Evolutionary conservation across 1,140 invertebrate genomes (phyloP).

Genomic region (Caerostris extrusa): DNA sequence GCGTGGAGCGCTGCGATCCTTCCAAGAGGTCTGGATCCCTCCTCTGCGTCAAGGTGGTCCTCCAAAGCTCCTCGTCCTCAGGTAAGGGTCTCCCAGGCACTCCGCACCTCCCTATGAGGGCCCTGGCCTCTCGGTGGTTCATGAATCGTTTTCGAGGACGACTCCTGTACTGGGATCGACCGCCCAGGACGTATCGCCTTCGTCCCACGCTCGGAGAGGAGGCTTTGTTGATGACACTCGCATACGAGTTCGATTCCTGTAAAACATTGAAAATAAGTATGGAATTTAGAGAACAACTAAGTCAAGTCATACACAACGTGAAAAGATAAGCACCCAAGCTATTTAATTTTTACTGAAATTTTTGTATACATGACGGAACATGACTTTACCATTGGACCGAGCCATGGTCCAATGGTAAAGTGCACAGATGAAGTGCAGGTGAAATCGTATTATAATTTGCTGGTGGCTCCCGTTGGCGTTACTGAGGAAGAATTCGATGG

Average conservation of each 20-base stretch:
- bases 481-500: no score
- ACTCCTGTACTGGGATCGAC: background rate
- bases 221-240: constrained; percentile 51
- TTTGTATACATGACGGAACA: no score
- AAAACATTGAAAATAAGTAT: background rate
- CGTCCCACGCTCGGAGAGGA: background rate
- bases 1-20: background rate
- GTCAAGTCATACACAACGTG: no score
- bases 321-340: no score
- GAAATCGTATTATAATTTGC: no score
- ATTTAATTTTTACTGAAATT: no score
- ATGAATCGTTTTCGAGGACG: constrained; percentile 44
- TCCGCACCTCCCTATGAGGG: constrained; percentile 46
- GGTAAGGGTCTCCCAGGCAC: background rate
- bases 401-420: no score
- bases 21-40: background rate
- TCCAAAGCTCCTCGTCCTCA: constrained; percentile 45
- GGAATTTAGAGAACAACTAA: background rate
- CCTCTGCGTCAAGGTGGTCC: background rate
- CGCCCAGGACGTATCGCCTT: background rate
- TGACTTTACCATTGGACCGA: no score
- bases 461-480: no score
- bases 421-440: no score
- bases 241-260: constrained; percentile 69
- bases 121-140: constrained; percentile 52